Evolutionary conservation across 2,888 invertebrate genomes (phyloP).

Genomic region (Sesia apiformis): DNA sequence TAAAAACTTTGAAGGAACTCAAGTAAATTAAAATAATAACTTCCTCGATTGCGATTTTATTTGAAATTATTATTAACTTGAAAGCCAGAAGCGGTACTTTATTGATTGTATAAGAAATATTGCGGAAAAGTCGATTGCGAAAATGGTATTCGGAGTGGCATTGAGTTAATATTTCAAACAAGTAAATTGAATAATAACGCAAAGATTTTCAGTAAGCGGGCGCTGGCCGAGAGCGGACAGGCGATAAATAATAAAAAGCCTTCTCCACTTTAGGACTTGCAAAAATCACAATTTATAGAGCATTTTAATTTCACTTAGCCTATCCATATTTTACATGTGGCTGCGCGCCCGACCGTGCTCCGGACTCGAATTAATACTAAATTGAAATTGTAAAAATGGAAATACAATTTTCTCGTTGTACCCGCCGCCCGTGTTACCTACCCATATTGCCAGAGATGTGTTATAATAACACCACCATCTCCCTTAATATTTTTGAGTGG

Average conservation of each 20-base stretch:
- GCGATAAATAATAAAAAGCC: slow-evolving; percentile 74
- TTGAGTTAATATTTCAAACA: slow-evolving; percentile 57
- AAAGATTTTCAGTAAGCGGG: slow-evolving; percentile 63
- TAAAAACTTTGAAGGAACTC: slow-evolving; percentile 14
- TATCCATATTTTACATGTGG: slow-evolving; percentile 75
- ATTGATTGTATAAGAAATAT: background rate
- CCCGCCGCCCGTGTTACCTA: slow-evolving; percentile 39
- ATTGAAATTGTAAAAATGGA: slow-evolving; percentile 75
- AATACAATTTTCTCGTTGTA: slow-evolving; percentile 72
- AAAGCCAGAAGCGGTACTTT: background rate
- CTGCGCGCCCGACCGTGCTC: slow-evolving; percentile 61
- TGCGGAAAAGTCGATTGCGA: background rate
- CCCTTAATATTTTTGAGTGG: slow-evolving; percentile 44
- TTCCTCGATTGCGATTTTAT: slow-evolving; percentile 2
- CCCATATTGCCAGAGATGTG: slow-evolving; percentile 58
- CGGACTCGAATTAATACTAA: slow-evolving; percentile 73
- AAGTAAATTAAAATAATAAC: slow-evolving; percentile 12
- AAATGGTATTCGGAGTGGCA: slow-evolving; percentile 9
- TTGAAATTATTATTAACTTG: slow-evolving; percentile 1
- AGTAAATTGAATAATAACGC: slow-evolving; percentile 67
- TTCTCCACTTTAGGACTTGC: slow-evolving; percentile 75
- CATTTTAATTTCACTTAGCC: slow-evolving; percentile 75
- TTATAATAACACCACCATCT: slow-evolving; percentile 44
- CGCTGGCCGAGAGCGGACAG: slow-evolving; percentile 52
- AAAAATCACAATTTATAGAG: slow-evolving; percentile 75